Percentiles rank a stretch among this genome's conserved stretches.
These are phyloP conservation scores for Axea sp. DNA, from an alignment of 2,888 invertebrate species.

Conservation along the genomic window DNA sequence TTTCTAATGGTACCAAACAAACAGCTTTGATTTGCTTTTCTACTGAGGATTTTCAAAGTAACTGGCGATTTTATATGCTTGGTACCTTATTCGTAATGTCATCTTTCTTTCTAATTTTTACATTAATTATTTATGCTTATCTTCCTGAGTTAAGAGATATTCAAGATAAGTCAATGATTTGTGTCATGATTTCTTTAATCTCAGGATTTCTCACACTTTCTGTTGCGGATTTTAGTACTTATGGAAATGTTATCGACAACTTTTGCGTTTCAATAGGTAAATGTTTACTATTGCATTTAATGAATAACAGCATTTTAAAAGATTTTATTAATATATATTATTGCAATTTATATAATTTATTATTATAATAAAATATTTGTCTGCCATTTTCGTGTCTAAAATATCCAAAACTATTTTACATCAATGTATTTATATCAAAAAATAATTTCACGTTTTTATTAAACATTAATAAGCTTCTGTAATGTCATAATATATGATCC, in stretches of 20 bases:
- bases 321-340: too few species aligned
- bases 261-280: slow-evolving; percentile 30
- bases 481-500: too few species aligned
- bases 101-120: slow-evolving; percentile 82
- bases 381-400: too few species aligned
- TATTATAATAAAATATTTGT: too few species aligned
- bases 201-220: slow-evolving; percentile 82
- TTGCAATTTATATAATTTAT: too few species aligned
- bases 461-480: too few species aligned
- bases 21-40: slow-evolving; percentile 27
- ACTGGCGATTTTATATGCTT: slow-evolving; percentile 66
- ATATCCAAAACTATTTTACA: too few species aligned
- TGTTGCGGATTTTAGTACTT: too few species aligned
- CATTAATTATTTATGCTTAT: slow-evolving; percentile 82
- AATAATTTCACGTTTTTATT: too few species aligned
- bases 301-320: too few species aligned
- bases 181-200: slow-evolving; percentile 82
- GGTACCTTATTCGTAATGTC: slow-evolving; percentile 79
- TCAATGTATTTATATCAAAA: too few species aligned
- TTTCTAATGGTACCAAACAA: background rate
- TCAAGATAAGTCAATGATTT: slow-evolving; percentile 84
- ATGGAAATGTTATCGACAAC: background rate
- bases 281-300: too few species aligned
- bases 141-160: slow-evolving; percentile 84
- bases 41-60: background rate